These are phyloP conservation scores for Tetrapedia diversipes DNA, from an alignment of 2,888 invertebrate genomes.

Conservation along the genomic window DNA sequence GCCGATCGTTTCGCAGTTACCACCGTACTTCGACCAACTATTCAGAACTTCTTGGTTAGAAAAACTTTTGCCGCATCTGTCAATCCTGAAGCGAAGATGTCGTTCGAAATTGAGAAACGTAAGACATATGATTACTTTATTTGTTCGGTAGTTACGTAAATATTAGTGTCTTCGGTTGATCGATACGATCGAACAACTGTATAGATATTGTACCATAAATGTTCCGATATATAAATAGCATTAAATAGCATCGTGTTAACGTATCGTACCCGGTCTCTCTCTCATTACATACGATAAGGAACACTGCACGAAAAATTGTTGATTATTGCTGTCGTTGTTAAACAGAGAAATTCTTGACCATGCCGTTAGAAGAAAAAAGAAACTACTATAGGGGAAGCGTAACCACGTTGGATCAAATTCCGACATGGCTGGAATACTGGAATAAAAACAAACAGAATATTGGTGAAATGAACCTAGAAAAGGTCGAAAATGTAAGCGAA, in stretches of 20 bases:
- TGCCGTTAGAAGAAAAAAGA: conserved; percentile 85
- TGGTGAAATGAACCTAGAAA: conserved; percentile 66
- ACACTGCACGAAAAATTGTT: background rate
- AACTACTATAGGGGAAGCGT: conserved; percentile 83
- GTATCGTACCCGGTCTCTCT: background rate
- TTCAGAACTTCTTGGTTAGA: conserved; percentile 20
- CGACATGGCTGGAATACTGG: conserved; percentile 85
- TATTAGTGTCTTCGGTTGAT: background rate
- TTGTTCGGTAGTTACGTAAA: conserved; percentile 63
- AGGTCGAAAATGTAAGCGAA: conserved; percentile 66
- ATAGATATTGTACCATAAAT: no score
- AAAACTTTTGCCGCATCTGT: conserved; percentile 18
- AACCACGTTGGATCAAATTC: conserved; percentile 83
- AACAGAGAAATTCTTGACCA: conserved; percentile 83
- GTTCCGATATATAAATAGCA: background rate
- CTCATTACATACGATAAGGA: background rate
- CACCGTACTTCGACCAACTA: conserved; percentile 13
- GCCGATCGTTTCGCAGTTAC: conserved; percentile 34
- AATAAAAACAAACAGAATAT: conserved; percentile 79
- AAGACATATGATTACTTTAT: conserved; percentile 48
- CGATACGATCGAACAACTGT: background rate
- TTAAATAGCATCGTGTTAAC: no score
- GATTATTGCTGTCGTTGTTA: conserved; percentile 17
- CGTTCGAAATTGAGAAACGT: conserved; percentile 75
- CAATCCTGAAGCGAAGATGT: conserved; percentile 59